Evolutionary conservation across 2,888 invertebrate species (phyloP), one percentile per base, ranked within the genome.

Genomic region (Agrotis segetum): DNA sequence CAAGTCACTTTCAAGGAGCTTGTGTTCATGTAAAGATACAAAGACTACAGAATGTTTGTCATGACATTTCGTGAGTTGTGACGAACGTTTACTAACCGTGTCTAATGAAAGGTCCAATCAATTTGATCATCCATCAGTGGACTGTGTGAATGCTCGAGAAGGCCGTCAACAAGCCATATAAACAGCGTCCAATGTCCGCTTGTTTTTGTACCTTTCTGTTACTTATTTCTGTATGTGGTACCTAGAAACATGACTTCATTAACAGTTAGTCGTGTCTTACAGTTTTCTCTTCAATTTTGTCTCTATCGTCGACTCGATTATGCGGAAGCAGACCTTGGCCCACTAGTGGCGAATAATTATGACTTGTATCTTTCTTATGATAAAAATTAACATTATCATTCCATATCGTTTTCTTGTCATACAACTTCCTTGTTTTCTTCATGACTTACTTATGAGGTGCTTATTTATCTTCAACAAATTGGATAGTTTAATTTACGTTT

Each of bases 261-360:
- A 46, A 52, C 24, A 17, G 19, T 65, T 67, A 64, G 17, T 56
- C 17, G 24, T 19, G 56, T 63, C 49, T 46, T 13, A 71, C 59
- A n/a, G 58, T 71, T 60, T 72, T 59, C 55, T 61, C 11, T 55
- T 44, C 17, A 53, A 19, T 66, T 13, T 52, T 72, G 24, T 83
- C 86, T 83, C 49, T 61, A 66, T 75, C 49, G 29, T 70, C 17
- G 62, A 74, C 85, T 84, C 7, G 19, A 82, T 87, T 89, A 83
- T 82, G 78, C 81, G 79, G 84, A 84, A 87, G 76, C 71, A 85
- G 79, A 84, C 92, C 91, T 91, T 91, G 90, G 87, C 88, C 85
- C 77, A 88, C 71, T 87, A 76, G 61, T 55, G 21, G 55, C 67
- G 17, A 74, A 62, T 75, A 67, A 67, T 69, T 71, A 71, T 74